These are phyloP conservation scores for Heliopora coerulea DNA, from an alignment of 92 coral and sea anemone genomes.

Conservation along the genomic window DNA sequence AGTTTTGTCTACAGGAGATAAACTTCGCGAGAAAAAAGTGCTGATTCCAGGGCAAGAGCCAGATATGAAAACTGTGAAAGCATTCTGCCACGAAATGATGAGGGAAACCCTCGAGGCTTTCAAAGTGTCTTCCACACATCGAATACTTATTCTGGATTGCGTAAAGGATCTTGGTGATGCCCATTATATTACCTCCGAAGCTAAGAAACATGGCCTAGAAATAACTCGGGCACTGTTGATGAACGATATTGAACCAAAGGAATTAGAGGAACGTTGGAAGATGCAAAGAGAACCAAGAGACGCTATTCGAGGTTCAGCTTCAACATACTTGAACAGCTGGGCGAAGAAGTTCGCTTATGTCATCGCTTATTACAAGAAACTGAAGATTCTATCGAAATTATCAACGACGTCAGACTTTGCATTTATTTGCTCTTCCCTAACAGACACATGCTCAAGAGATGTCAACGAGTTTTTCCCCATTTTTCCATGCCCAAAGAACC, in stretches of 20 bases:
- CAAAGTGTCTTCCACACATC: not conserved
- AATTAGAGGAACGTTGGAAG: not conserved
- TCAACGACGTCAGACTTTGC: not conserved
- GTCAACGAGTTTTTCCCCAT: not conserved
- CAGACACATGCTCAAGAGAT: not conserved
- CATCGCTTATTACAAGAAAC: conserved; percentile 20
- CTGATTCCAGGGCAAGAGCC: conserved; percentile 21
- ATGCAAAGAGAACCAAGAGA: not conserved
- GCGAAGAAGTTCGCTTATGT: not conserved
- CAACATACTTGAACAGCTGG: not conserved
- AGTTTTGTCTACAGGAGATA: conserved; percentile 16
- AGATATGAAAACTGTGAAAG: conserved; percentile 13
- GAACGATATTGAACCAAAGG: not conserved
- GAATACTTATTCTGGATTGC: conserved; percentile 20
- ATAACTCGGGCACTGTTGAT: conserved; percentile 14
- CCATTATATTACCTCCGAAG: conserved; percentile 4
- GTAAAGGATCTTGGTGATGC: conserved; percentile 21
- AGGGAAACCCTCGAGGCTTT: conserved; percentile 10
- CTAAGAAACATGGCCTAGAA: conserved; percentile 12
- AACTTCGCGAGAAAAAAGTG: conserved; percentile 20
- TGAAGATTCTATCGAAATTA: not conserved
- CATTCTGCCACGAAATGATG: conserved; percentile 18
- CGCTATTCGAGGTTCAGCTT: not conserved
- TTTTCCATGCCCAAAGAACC: not conserved
- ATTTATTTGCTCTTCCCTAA: not conserved